phyloP scores from a whole-genome alignment of 2,113 vertebrate genomes.

The Vulpes vulpes region DNA sequence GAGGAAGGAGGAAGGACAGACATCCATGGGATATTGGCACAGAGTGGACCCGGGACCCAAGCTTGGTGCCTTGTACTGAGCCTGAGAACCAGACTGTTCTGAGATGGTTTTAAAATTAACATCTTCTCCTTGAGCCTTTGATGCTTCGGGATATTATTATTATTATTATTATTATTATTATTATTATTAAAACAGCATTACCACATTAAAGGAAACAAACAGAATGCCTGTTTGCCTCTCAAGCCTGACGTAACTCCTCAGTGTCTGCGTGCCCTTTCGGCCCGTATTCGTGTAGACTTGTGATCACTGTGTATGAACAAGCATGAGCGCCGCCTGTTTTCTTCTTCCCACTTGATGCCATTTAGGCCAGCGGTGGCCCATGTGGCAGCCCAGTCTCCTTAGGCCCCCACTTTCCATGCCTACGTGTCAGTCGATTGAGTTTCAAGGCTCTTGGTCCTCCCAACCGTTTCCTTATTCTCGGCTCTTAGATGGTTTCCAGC shows the following conservation, averaged over 20 bases:
- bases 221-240: not conserved
- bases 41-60: not conserved
- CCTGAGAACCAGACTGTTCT: slow-evolving; percentile 8
- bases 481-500: not conserved
- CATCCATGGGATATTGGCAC: rapidly evolving
- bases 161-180: not conserved
- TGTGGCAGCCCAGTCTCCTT: rapidly evolving
- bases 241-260: not conserved
- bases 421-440: rapidly evolving
- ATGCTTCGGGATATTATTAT: slow-evolving; percentile 21
- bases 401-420: rapidly evolving
- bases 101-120: slow-evolving; percentile 58
- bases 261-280: no score
- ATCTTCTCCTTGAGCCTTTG: slow-evolving; percentile 62
- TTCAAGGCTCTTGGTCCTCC: not conserved
- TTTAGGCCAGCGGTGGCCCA: not conserved
- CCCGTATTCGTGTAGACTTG: rapidly evolving
- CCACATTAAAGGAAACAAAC: not conserved
- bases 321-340: rapidly evolving
- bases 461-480: not conserved
- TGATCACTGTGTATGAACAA: rapidly evolving
- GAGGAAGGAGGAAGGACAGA: not conserved
- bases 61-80: rapidly evolving
- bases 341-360: rapidly evolving
- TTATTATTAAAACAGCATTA: not conserved